phyloP scores from a whole-genome alignment of 1,140 invertebrate genomes.

The Pseudomyrmex concolor region DNA sequence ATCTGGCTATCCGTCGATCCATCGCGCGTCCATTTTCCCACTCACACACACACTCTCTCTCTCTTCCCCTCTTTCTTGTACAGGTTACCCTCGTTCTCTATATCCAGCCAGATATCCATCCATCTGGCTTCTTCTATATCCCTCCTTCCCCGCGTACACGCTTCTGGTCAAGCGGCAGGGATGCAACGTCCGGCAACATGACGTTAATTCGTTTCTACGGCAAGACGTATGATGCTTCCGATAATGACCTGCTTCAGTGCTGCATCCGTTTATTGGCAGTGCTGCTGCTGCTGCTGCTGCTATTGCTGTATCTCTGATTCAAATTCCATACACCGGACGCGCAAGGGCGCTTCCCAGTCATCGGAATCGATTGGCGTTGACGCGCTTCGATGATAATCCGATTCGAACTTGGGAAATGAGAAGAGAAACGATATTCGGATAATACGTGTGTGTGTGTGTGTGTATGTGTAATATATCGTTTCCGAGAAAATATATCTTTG shows the following conservation, averaged over 20 bases:
- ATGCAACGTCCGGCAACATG: constrained; percentile 61
- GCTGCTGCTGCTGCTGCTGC: constrained; percentile 42
- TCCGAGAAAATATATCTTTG: neutral
- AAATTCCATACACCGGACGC: constrained; percentile 37
- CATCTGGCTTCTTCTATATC: constrained; percentile 41
- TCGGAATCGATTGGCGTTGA: constrained; percentile 35
- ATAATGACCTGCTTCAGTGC: constrained; percentile 50
- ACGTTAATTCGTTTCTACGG: constrained; percentile 73
- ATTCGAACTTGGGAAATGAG: neutral
- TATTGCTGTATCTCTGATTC: constrained; percentile 14
- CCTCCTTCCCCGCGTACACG: neutral
- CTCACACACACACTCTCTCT: neutral
- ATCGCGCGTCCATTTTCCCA: constrained; percentile 20
- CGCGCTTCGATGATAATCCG: constrained; percentile 4
- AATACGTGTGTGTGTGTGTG: too few species aligned
- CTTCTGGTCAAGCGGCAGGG: constrained; percentile 48
- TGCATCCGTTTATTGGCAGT: constrained; percentile 55
- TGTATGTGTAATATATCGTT: neutral
- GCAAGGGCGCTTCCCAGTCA: neutral
- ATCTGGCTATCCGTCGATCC: constrained; percentile 40
- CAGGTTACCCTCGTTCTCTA: constrained; percentile 11
- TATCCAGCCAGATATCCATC: constrained; percentile 46
- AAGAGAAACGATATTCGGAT: neutral
- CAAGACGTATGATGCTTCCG: constrained; percentile 69
- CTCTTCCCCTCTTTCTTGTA: constrained; percentile 16